phyloP scores from a whole-genome alignment of 2,888 invertebrate species.

The Doris montereyensis region DNA sequence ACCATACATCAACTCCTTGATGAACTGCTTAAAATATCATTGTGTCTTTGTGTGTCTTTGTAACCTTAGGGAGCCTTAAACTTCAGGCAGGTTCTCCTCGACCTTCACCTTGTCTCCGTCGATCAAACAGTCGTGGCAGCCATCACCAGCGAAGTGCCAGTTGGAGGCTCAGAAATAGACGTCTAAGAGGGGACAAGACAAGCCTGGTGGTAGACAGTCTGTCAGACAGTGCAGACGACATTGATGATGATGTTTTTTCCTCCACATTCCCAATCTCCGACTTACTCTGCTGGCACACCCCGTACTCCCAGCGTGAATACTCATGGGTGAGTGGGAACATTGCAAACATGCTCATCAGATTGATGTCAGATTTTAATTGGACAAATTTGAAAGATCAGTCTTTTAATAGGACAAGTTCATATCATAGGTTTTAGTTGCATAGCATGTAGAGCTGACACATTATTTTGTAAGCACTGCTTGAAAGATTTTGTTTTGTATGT shows the following conservation, averaged over 20 bases:
- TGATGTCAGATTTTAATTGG: too few species aligned
- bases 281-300: slow-evolving; percentile 50
- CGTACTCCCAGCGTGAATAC: slow-evolving; percentile 54
- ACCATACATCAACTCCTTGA: too few species aligned
- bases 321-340: slow-evolving; percentile 53
- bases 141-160: slow-evolving; percentile 72
- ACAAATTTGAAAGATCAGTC: too few species aligned
- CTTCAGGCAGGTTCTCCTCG: slow-evolving; percentile 59
- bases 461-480: too few species aligned
- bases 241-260: slow-evolving; percentile 69
- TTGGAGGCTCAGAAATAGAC: slow-evolving; percentile 64
- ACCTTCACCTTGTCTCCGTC: slow-evolving; percentile 60
- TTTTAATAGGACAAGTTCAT: too few species aligned
- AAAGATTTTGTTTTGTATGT: too few species aligned
- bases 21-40: too few species aligned
- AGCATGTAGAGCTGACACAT: too few species aligned
- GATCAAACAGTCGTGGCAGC: slow-evolving; percentile 62
- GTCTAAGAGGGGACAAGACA: slow-evolving; percentile 66
- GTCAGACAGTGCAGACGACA: slow-evolving; percentile 75
- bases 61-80: slow-evolving; percentile 51
- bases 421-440: too few species aligned
- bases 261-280: slow-evolving; percentile 49
- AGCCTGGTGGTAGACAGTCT: slow-evolving; percentile 67
- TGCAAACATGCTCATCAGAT: too few species aligned
- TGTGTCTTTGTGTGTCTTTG: too few species aligned